phyloP scores from a whole-genome alignment of 2,888 invertebrate genomes.

The Tortrix viridana region DNA sequence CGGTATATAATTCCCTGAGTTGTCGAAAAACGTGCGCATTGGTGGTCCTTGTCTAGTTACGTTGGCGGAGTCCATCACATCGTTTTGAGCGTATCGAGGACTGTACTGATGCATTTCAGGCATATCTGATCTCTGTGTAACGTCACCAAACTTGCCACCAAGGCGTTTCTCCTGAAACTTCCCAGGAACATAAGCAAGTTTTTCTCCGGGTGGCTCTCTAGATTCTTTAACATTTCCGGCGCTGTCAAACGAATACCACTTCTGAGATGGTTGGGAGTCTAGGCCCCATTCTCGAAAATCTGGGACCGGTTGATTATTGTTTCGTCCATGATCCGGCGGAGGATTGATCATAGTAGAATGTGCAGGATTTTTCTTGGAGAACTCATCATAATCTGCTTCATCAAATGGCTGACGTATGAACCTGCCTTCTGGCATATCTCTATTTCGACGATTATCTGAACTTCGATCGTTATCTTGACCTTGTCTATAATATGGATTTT shows the following conservation, averaged over 20 bases:
- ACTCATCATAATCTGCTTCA: neutral
- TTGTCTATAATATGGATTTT: too few relatives aligned
- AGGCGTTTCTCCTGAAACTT: conserved; percentile 1
- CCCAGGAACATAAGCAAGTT: neutral
- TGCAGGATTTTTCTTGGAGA: neutral
- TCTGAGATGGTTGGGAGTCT: conserved; percentile 2
- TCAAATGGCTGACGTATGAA: neutral
- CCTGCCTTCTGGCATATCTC: neutral
- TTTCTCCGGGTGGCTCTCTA: neutral
- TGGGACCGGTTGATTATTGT: neutral
- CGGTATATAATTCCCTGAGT: conserved; percentile 1
- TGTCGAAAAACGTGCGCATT: conserved; percentile 1
- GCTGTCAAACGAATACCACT: conserved; percentile 12
- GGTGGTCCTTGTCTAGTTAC: neutral
- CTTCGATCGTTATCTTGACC: too few relatives aligned
- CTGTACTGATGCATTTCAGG: neutral
- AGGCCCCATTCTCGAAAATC: neutral
- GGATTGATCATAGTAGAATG: conserved; percentile 27
- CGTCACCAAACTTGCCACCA: conserved; percentile 4
- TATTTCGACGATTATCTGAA: too few relatives aligned
- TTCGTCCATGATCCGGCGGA: neutral
- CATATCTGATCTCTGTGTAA: neutral
- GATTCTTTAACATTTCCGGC: conserved; percentile 5
- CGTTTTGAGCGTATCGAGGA: neutral
- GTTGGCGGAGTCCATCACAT: neutral